A percentile compares a stretch with the other conserved stretches of the same genome.
These are phyloP conservation scores for Ennomos quercinarius DNA, from an alignment of 2,888 invertebrate species.

Conservation along the genomic window DNA sequence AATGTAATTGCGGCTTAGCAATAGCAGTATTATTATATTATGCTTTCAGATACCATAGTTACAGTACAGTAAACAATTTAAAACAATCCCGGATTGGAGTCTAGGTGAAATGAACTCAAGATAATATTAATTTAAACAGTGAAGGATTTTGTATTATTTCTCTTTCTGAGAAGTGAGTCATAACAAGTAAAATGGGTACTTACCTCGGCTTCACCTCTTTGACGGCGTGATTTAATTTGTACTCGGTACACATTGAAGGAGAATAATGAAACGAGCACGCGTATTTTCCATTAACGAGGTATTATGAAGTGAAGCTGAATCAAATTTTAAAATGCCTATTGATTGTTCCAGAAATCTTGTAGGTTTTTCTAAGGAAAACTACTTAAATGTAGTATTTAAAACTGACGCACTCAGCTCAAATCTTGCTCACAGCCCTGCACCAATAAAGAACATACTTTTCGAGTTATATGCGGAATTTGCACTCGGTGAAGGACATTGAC, in stretches of 20 bases:
- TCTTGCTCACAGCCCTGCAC: no score
- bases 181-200: conserved; percentile 33
- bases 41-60: no score
- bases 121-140: conserved; percentile 39
- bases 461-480: no score
- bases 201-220: conserved; percentile 38
- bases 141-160: conserved; percentile 39
- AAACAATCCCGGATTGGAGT: conserved; percentile 23
- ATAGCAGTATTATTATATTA: neutral
- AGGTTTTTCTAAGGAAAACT: no score
- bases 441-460: no score
- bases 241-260: conserved; percentile 17
- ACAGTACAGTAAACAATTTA: conserved; percentile 19
- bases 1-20: no score
- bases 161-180: conserved; percentile 37
- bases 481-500: no score
- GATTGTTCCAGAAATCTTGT: no score
- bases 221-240: conserved; percentile 43
- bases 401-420: no score
- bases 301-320: neutral
- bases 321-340: no score
- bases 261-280: conserved; percentile 10
- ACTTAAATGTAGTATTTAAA: no score
- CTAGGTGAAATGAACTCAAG: conserved; percentile 36
- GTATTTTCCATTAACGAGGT: neutral